These are phyloP conservation scores for Sphenopsis melanotis DNA, from an alignment of 2,797 vertebrate genomes.

Conservation along the genomic window DNA sequence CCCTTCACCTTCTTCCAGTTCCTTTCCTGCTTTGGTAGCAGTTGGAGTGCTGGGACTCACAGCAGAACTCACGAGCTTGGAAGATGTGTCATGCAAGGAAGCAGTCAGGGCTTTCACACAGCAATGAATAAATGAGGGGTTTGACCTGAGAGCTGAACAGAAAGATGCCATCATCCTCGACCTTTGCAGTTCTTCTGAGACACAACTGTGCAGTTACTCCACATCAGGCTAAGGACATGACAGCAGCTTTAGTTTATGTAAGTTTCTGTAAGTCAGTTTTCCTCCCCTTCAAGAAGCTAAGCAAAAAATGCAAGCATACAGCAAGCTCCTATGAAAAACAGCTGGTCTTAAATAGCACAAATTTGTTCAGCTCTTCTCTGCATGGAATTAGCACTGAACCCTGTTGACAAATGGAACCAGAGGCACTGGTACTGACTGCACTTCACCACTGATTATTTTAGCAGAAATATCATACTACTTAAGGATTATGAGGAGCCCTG, in stretches of 20 bases:
- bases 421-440: neutral
- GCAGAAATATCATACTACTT: constrained; percentile 36
- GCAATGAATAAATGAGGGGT: neutral
- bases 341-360: neutral
- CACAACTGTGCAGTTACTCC: neutral
- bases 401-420: neutral
- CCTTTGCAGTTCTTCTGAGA: neutral
- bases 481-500: constrained; percentile 24
- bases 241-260: neutral
- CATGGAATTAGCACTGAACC: neutral
- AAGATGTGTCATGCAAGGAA: neutral
- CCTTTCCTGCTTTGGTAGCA: neutral
- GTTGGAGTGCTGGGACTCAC: neutral
- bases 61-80: neutral
- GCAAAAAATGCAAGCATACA: neutral
- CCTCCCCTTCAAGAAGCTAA: neutral
- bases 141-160: neutral
- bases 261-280: neutral
- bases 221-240: neutral
- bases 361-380: neutral
- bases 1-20: neutral
- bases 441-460: neutral
- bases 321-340: neutral
- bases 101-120: neutral
- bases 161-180: neutral